Evolutionary conservation across 2,888 invertebrate species (phyloP).

Genomic region (Orgyia antiqua): DNA sequence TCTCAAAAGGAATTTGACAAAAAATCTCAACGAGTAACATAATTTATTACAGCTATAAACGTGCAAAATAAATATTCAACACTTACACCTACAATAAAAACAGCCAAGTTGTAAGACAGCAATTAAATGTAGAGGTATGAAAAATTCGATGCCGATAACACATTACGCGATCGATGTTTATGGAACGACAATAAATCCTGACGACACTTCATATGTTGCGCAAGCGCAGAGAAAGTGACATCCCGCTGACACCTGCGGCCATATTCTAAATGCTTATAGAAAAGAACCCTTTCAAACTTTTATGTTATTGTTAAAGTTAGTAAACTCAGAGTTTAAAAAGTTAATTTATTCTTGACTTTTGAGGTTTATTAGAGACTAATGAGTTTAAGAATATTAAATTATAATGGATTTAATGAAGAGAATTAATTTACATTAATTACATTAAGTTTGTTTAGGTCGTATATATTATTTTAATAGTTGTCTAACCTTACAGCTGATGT

Average conservation of each 20-base stretch:
- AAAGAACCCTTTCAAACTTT: constrained; percentile 17
- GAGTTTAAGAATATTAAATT: too few relatives aligned
- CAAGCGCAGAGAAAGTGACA: constrained; percentile 38
- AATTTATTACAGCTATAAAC: neutral
- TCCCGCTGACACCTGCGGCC: constrained; percentile 26
- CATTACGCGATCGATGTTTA: constrained; percentile 22
- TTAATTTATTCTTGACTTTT: constrained; percentile 8
- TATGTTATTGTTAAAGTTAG: constrained; percentile 11
- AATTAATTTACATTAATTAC: too few relatives aligned
- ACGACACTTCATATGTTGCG: constrained; percentile 27
- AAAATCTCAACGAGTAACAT: too few relatives aligned
- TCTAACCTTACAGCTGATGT: too few relatives aligned
- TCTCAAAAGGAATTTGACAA: too few relatives aligned
- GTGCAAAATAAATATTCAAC: neutral
- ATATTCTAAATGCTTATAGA: constrained; percentile 12
- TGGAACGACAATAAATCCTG: constrained; percentile 26
- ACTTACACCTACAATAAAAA: constrained; percentile 6
- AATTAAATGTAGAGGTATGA: constrained; percentile 17
- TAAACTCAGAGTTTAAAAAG: constrained; percentile 10
- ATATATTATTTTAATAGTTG: too few relatives aligned
- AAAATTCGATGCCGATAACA: constrained; percentile 22
- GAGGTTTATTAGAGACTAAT: too few relatives aligned
- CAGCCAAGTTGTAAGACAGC: constrained; percentile 12
- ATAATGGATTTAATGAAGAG: too few relatives aligned
- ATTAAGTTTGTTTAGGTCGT: too few relatives aligned